These are phyloP conservation scores for Heliconius cydno DNA, from an alignment of 2,888 invertebrate species.

Conservation along the genomic window DNA sequence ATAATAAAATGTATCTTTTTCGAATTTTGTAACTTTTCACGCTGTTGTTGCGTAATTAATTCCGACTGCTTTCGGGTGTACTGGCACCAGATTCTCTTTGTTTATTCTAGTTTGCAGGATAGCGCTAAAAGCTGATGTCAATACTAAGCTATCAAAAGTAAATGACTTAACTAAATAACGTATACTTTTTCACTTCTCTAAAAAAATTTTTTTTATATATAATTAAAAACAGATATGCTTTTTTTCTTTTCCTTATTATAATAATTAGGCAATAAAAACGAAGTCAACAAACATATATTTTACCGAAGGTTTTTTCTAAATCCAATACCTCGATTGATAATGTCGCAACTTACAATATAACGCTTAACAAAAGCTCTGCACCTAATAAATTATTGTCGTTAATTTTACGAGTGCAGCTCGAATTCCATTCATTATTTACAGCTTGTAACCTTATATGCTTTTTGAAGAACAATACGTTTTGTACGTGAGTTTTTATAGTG, in stretches of 20 bases:
- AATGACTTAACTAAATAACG: too few relatives aligned
- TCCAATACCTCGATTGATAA: not conserved
- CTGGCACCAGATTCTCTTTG: too few relatives aligned
- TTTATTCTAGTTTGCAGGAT: too few relatives aligned
- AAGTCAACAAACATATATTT: not conserved
- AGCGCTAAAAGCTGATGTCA: too few relatives aligned
- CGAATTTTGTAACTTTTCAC: not conserved
- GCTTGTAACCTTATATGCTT: slow-evolving; percentile 48
- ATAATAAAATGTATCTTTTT: not conserved
- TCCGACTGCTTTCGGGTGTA: too few relatives aligned
- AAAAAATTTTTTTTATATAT: too few relatives aligned
- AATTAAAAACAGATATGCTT: too few relatives aligned
- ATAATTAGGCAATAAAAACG: too few relatives aligned
- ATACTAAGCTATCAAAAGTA: too few relatives aligned
- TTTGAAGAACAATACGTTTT: slow-evolving; percentile 39
- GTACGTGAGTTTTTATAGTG: slow-evolving; percentile 31
- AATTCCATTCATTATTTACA: slow-evolving; percentile 49
- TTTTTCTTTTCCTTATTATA: too few relatives aligned
- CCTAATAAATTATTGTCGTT: slow-evolving; percentile 46
- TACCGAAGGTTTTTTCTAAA: not conserved
- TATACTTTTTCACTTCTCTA: too few relatives aligned
- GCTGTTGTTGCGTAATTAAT: too few relatives aligned
- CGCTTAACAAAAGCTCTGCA: slow-evolving; percentile 35
- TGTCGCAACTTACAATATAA: slow-evolving; percentile 19
- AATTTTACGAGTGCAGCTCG: slow-evolving; percentile 42